These are phyloP conservation scores for Drosophila funebris DNA, from an alignment of 1,140 invertebrate species.

Conservation along the genomic window DNA sequence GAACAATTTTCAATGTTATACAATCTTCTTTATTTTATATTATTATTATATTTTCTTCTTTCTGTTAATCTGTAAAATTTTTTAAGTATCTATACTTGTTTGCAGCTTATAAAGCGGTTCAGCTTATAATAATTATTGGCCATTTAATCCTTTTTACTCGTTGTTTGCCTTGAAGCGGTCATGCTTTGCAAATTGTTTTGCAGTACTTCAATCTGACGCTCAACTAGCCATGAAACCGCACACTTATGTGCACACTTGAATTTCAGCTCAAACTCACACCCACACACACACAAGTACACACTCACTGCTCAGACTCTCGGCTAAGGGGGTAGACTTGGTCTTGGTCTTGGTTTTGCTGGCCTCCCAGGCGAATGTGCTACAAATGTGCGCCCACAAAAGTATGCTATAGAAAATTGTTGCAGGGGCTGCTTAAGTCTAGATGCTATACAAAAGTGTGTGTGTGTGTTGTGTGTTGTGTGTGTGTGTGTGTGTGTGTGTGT, in stretches of 20 bases:
- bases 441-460: background rate
- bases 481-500: background rate
- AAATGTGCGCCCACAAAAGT: slow-evolving; percentile 60
- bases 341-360: slow-evolving; percentile 36
- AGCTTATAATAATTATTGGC: background rate
- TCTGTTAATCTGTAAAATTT: too few species aligned
- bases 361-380: slow-evolving; percentile 71
- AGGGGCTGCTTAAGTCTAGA: slow-evolving; percentile 32
- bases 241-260: slow-evolving; percentile 45
- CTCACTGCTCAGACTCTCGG: background rate
- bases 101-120: too few species aligned
- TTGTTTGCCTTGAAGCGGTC: slow-evolving; percentile 20
- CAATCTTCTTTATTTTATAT: too few species aligned
- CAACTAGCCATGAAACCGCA: slow-evolving; percentile 57
- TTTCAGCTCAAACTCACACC: slow-evolving; percentile 12
- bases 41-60: too few species aligned
- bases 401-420: slow-evolving; percentile 40
- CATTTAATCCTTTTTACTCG: slow-evolving; percentile 7
- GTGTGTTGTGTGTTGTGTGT: background rate
- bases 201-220: slow-evolving; percentile 29
- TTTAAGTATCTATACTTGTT: too few species aligned
- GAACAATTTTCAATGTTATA: too few species aligned
- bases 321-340: background rate
- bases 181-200: slow-evolving; percentile 31
- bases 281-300: background rate